phyloP scores from a whole-genome alignment of 2,797 vertebrate species.

The Crenuchus spilurus region DNA sequence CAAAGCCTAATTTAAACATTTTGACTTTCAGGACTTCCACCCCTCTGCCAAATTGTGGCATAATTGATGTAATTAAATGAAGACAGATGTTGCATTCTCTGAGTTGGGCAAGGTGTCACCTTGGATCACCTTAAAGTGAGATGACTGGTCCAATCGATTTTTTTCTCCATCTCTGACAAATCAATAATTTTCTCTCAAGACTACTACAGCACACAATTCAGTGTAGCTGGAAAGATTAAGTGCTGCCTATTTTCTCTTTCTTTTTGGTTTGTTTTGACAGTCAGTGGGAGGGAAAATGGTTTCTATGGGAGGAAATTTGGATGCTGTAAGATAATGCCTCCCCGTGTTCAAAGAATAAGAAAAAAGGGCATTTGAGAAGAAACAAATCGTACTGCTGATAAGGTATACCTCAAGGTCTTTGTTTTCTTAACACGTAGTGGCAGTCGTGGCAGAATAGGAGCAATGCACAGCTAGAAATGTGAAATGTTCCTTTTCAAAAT shows the following conservation, averaged over 20 bases:
- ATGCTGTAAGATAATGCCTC: conserved; percentile 34
- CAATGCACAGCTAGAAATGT: conserved; percentile 3
- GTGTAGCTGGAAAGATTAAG: conserved; percentile 58
- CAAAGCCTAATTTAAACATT: neutral
- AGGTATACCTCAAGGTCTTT: conserved; percentile 12
- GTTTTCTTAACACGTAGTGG: conserved; percentile 12
- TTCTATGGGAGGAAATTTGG: conserved; percentile 42
- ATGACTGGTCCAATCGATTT: conserved; percentile 69
- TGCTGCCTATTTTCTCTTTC: conserved; percentile 45
- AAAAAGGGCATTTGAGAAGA: conserved; percentile 7
- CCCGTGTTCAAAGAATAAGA: conserved; percentile 30
- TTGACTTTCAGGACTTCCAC: neutral
- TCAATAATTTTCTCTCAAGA: conserved; percentile 65
- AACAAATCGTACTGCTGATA: conserved; percentile 36
- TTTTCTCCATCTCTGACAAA: conserved; percentile 47
- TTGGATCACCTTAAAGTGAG: conserved; percentile 65
- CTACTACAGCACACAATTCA: conserved; percentile 43
- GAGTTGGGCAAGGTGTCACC: conserved; percentile 56
- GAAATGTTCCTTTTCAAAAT: neutral
- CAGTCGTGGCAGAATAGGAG: neutral
- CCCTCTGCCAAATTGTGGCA: neutral
- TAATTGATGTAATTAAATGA: conserved; percentile 41
- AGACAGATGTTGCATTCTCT: conserved; percentile 53
- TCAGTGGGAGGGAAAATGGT: conserved; percentile 30
- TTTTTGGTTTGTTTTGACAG: conserved; percentile 48